Conservation (phyloP, 2,113 vertebrate species). For the Henicopernis longicauda region DNA sequence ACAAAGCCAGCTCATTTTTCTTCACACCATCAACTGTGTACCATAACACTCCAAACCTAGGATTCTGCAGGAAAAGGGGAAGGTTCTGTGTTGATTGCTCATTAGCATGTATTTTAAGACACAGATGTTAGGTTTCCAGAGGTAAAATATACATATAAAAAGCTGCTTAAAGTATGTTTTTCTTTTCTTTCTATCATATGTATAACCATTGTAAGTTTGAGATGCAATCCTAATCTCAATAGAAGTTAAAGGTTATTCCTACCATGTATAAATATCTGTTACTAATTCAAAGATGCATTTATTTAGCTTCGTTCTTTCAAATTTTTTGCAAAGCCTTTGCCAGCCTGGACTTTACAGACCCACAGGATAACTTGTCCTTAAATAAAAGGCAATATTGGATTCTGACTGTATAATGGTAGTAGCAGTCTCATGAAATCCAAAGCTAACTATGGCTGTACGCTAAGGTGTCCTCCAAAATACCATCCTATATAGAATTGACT, state of each 20-base stretch:
- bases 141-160: not conserved
- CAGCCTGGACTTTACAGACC: not conserved
- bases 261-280: not conserved
- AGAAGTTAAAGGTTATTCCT: not conserved
- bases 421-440: not conserved
- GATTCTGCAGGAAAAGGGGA: not conserved
- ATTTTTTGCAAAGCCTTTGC: not conserved
- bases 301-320: not conserved
- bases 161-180: not conserved
- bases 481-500: not conserved
- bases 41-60: fast-evolving
- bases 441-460: not conserved
- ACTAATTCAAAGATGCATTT: not conserved
- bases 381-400: not conserved
- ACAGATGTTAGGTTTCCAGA: not conserved
- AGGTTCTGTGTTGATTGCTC: not conserved
- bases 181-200: not conserved
- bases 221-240: not conserved
- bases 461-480: not conserved
- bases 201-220: not conserved
- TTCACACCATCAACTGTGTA: not conserved
- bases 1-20: not conserved
- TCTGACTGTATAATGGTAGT: not conserved
- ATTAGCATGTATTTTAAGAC: not conserved
- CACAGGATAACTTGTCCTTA: not conserved